phyloP scores from a whole-genome alignment of 2,888 invertebrate genomes.

The Drosophila trichaetosa region DNA sequence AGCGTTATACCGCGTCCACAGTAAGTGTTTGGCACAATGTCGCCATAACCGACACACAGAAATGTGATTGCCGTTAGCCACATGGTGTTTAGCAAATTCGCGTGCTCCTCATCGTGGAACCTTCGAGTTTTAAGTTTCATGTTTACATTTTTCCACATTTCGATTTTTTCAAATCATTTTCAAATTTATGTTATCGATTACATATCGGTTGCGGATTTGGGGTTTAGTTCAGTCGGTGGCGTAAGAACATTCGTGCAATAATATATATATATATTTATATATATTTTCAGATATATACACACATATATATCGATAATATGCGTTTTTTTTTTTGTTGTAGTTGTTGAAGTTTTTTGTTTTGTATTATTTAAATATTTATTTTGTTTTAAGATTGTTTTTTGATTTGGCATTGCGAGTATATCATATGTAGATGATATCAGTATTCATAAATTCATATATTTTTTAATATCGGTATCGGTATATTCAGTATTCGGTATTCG shows the following conservation, averaged over 20 bases:
- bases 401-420: slow-evolving; percentile 55
- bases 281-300: slow-evolving; percentile 21
- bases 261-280: slow-evolving; percentile 22
- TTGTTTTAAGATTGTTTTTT: slow-evolving; percentile 22
- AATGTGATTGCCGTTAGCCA: slow-evolving; percentile 99
- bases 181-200: slow-evolving; percentile 25
- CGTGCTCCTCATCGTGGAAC: slow-evolving; percentile 99
- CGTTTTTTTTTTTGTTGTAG: slow-evolving; percentile 29
- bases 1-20: slow-evolving; percentile 99
- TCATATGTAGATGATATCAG: slow-evolving; percentile 33
- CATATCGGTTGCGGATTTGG: slow-evolving; percentile 23
- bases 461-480: slow-evolving; percentile 48
- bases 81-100: slow-evolving; percentile 99
- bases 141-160: slow-evolving; percentile 21
- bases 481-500: slow-evolving; percentile 58
- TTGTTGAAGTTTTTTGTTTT: slow-evolving; percentile 36
- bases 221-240: slow-evolving; percentile 50
- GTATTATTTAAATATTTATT: slow-evolving; percentile 31
- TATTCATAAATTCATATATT: slow-evolving; percentile 26
- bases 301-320: slow-evolving; percentile 36
- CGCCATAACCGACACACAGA: slow-evolving; percentile 99
- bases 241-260: slow-evolving; percentile 24
- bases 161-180: slow-evolving; percentile 14
- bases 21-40: slow-evolving; percentile 99
- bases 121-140: slow-evolving; percentile 85